Conservation (phyloP, 64 coral and sea anemone genomes). For the Astreopora myriophthalma region DNA sequence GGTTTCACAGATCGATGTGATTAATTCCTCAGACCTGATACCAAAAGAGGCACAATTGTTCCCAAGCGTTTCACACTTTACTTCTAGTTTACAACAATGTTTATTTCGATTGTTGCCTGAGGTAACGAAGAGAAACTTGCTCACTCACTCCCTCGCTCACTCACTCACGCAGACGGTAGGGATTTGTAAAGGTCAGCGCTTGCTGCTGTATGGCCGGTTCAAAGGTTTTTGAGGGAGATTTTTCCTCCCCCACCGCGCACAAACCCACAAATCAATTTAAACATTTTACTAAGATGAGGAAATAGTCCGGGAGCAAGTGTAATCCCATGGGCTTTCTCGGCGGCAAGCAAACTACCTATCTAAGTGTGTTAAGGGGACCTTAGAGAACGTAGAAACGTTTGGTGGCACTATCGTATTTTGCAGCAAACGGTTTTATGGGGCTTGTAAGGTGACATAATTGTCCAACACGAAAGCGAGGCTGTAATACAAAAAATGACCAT, state of each 20-base stretch:
- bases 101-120: not conserved
- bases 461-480: too few relatives aligned
- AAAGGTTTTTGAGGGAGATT: not conserved
- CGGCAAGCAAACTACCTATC: too few relatives aligned
- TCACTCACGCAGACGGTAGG: not conserved
- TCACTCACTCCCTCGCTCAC: not conserved
- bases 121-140: too few relatives aligned
- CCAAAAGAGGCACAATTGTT: not conserved
- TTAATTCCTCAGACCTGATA: not conserved
- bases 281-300: not conserved
- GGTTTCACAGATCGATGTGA: not conserved
- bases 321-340: too few relatives aligned
- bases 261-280: not conserved
- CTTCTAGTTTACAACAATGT: not conserved
- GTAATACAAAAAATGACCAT: too few relatives aligned
- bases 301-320: not conserved
- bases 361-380: too few relatives aligned
- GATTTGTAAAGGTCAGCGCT: not conserved
- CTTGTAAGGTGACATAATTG: too few relatives aligned
- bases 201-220: not conserved
- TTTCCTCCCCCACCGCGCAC: not conserved
- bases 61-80: not conserved
- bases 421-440: too few relatives aligned
- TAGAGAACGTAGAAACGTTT: too few relatives aligned
- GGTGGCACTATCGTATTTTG: too few relatives aligned